Evolutionary conservation across 2,797 vertebrate species (phyloP), one percentile per base, ranked within the genome.

Genomic region (Poeciliopsis presidionis): DNA sequence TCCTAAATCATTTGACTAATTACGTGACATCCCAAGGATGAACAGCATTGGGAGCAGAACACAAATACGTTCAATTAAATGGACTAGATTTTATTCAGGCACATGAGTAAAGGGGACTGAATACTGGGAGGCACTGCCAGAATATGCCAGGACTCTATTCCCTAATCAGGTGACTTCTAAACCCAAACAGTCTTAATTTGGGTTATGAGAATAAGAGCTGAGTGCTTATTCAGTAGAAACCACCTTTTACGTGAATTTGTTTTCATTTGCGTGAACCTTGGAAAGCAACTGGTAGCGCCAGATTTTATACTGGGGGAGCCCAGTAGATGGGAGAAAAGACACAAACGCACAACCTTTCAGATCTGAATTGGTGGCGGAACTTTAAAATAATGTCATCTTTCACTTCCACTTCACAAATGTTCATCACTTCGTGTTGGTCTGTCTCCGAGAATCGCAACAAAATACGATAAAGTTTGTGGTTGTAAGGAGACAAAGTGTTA

Each of bases 401-500:
- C 45, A 41, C 25, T 16, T 70, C 41, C 14, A 11, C 22, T 69
- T 43, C 39, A 43, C 65, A 43, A 12, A 25, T 45, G 13, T 43
- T 22, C 22, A 13, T 69, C 14, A 69, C 9, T 12, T 69, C 1
- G 65, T 69, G 65, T 43, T 43, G 65, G 5, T 69, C 39, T 69
- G 20, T 7, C 20, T 70, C 25, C 6, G 16, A 6, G n/a, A 6
- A 28, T 28, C 13, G 25, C 41, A 45, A 28, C 5, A 70, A 13
- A 7, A 28, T 28, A n/a, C 41, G 14, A 14, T 28, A 46, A 69
- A n/a, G 2, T 70, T 70, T 70, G 41, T 16, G 25, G 67, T 28
- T 70, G 45, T 45, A 28, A 70, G 22, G 41, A 14, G 67, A 70
- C 67, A 45, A 70, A 70, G 45, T 70, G 41, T 45, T n/a, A n/a